Base-by-base conservation (phyloP, 1,140 invertebrate genomes). In the Ostrea edulis region DNA sequence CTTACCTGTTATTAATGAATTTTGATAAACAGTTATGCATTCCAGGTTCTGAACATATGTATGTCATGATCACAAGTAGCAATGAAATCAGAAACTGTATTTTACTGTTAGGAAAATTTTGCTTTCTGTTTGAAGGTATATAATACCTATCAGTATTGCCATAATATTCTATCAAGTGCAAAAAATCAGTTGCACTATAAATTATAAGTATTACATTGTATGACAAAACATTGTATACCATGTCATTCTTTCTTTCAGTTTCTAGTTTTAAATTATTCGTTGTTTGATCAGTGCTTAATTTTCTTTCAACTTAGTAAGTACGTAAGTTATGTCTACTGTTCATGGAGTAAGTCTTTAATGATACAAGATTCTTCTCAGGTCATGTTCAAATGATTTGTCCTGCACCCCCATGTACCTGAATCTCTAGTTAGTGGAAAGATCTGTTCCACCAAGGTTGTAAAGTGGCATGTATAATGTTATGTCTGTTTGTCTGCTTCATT, bases 351-450 rank as follows among this genome's bases (percentile, higher is more conserved):
- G 25, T 77, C 9, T 29, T 9, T 8, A 77, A 77, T 22, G 25
- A 77, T 77, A 77, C 25, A 77, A 77, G 29, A 77, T 29, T 29
- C 14, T 25, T 77, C 68, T 77, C 68, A 77, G 68, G 68, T 77
- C 68, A 77, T 77, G 68, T 77, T 77, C 14, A 14, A 29, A 14
- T 17, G 0, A n/a, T 29, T 35, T 71, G 22, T 29, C 14, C 68
- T 29, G 22, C 14, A 77, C 25, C 25, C 25, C 68, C 68, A 77
- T 77, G 68, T 77, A 77, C 68, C 68, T 77, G 68, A 77, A 77
- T 77, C 68, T 77, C 68, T 77, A 77, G 68, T 77, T 77, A 77
- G 68, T 77, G 68, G 22, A 35, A 77, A 77, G 68, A 77, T 77
- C 68, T 77, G 68, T 77, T 77, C 22, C 29, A 77, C 25, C 68